phyloP scores from a whole-genome alignment of 2,113 vertebrate species.

The Oryzias celebensis region DNA sequence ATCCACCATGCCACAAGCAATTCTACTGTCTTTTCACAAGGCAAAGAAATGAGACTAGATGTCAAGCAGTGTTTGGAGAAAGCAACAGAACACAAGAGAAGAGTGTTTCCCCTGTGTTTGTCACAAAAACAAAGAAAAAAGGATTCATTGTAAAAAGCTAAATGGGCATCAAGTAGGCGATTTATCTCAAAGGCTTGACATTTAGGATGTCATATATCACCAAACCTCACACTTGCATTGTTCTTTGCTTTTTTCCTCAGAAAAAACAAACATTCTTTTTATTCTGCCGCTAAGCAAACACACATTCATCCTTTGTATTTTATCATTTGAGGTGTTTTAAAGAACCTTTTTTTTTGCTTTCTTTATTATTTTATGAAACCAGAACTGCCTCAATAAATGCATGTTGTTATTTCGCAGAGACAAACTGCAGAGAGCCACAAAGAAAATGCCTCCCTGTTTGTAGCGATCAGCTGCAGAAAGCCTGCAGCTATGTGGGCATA shows the following conservation, averaged over 20 bases:
- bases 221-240: slow-evolving; percentile 46
- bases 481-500: slow-evolving; percentile 11
- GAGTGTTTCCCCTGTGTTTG: slow-evolving; percentile 5
- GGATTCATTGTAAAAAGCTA: slow-evolving; percentile 52
- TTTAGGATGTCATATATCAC: slow-evolving; percentile 65
- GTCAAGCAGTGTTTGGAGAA: slow-evolving; percentile 2
- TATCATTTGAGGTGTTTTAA: too few relatives aligned
- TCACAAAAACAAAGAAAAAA: slow-evolving; percentile 43
- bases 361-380: background rate
- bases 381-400: too few relatives aligned
- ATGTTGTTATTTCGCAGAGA: slow-evolving; percentile 2
- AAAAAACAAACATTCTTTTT: slow-evolving; percentile 61
- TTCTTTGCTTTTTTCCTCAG: slow-evolving; percentile 22
- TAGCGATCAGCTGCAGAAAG: slow-evolving; percentile 7
- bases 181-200: slow-evolving; percentile 69
- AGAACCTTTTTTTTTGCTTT: slow-evolving; percentile 18
- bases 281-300: slow-evolving; percentile 45
- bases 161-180: slow-evolving; percentile 45
- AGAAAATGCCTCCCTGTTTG: slow-evolving; percentile 2
- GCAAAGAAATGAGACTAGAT: background rate
- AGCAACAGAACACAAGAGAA: background rate
- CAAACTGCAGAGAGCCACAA: background rate
- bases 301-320: slow-evolving; percentile 24
- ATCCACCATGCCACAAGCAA: too few relatives aligned
- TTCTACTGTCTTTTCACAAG: background rate